These are phyloP conservation scores for Phoeniculus purpureus DNA, from an alignment of 2,797 vertebrate genomes.

Conservation along the genomic window DNA sequence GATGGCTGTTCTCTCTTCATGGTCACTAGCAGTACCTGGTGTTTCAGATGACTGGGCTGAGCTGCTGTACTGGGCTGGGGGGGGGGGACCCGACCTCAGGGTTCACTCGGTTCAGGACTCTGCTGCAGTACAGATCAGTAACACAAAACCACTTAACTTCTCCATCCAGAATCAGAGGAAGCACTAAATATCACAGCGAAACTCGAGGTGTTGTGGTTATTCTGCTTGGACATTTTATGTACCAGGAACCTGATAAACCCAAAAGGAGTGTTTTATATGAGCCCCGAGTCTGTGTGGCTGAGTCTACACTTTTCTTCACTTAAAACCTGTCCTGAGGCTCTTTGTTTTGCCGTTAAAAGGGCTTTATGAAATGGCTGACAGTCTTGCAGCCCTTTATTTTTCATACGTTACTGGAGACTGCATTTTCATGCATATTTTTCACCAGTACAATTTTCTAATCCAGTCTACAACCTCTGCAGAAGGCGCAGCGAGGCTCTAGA, in stretches of 20 bases:
- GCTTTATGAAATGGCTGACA: constrained; percentile 2
- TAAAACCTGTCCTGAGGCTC: neutral
- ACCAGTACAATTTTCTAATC: neutral
- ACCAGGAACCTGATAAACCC: constrained; percentile 75
- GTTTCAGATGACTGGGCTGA: constrained; percentile 37
- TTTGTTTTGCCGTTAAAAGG: neutral
- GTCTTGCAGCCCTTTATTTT: neutral
- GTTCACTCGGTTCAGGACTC: neutral
- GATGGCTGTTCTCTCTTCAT: neutral
- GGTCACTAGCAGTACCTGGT: constrained; percentile 10
- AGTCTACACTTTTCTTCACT: neutral
- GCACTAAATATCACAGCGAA: constrained; percentile 12
- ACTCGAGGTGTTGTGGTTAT: constrained; percentile 67
- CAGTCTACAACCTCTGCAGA: neutral
- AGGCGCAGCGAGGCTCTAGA: neutral
- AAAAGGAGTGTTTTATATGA: constrained; percentile 68
- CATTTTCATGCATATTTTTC: neutral
- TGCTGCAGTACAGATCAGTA: constrained; percentile 51
- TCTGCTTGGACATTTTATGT: constrained; percentile 68
- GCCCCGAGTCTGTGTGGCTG: neutral
- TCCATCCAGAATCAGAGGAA: constrained; percentile 59
- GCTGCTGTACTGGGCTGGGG: neutral
- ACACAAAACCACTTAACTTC: constrained; percentile 47
- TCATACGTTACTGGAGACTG: neutral
- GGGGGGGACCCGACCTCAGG: neutral